Conservation (phyloP, 2,888 invertebrate species). For the Globia sparganii region DNA sequence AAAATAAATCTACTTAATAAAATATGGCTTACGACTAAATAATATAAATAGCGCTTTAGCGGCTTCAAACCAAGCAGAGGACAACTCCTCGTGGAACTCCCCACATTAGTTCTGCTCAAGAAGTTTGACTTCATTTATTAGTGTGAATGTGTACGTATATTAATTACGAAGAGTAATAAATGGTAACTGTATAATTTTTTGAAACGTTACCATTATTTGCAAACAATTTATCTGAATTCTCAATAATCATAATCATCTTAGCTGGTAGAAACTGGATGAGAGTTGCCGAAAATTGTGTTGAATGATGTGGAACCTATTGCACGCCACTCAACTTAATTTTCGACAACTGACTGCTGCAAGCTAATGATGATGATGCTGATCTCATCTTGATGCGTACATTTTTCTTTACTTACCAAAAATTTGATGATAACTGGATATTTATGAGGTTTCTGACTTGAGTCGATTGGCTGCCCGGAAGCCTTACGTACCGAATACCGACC, state of each 20-base stretch:
- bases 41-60: too few species aligned
- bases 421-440: background rate
- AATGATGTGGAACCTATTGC: background rate
- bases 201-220: background rate
- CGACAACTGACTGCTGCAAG: too few species aligned
- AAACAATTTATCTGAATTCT: background rate
- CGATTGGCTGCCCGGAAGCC: conserved; percentile 19
- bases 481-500: conserved; percentile 33
- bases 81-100: too few species aligned
- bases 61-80: too few species aligned
- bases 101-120: too few species aligned
- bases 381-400: background rate
- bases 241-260: background rate
- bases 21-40: too few species aligned
- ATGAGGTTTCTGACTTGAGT: conserved; percentile 1
- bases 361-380: too few species aligned
- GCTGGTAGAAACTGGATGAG: background rate
- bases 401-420: background rate
- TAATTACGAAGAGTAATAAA: background rate
- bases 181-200: too few species aligned
- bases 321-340: too few species aligned
- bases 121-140: background rate
- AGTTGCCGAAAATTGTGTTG: background rate
- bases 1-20: too few species aligned
- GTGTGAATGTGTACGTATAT: background rate